Percentiles rank a stretch among this genome's conserved stretches.
Evolutionary conservation across 1,140 invertebrate species (phyloP).

Genomic region (Musca domestica): DNA sequence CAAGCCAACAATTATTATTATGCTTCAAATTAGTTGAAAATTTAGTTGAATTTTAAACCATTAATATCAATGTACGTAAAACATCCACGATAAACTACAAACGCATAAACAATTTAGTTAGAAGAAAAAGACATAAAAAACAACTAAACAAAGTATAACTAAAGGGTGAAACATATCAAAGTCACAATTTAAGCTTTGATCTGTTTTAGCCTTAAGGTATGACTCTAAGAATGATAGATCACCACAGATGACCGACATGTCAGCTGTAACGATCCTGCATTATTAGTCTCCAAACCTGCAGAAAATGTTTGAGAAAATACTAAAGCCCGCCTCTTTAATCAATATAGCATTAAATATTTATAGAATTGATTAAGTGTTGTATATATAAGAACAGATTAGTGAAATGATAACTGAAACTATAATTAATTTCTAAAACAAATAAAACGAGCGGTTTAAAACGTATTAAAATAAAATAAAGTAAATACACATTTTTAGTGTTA

Average conservation of each 20-base stretch:
- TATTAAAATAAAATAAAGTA: no score
- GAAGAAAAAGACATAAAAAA: neutral
- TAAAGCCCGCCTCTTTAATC: slow-evolving; percentile 4
- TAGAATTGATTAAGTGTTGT: slow-evolving; percentile 14
- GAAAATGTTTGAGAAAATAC: neutral
- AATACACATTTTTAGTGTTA: no score
- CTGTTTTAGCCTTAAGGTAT: no score
- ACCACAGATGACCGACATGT: neutral
- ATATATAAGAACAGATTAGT: neutral
- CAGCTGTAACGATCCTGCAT: no score
- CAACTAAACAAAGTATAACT: neutral
- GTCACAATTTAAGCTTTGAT: no score
- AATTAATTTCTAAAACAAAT: no score
- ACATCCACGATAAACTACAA: neutral
- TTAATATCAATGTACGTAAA: no score
- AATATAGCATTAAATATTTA: slow-evolving; percentile 8
- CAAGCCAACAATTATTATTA: neutral
- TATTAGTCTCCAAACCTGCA: neutral
- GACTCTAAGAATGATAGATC: neutral
- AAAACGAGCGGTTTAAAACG: no score
- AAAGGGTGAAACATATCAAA: no score
- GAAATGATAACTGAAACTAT: neutral
- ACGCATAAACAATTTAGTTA: neutral
- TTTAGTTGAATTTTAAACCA: neutral
- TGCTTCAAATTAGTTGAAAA: neutral